Percentiles rank a stretch among this genome's conserved stretches.
Evolutionary conservation across 2,888 invertebrate genomes (phyloP).

Genomic region (Scrobipalpa atriplicella): DNA sequence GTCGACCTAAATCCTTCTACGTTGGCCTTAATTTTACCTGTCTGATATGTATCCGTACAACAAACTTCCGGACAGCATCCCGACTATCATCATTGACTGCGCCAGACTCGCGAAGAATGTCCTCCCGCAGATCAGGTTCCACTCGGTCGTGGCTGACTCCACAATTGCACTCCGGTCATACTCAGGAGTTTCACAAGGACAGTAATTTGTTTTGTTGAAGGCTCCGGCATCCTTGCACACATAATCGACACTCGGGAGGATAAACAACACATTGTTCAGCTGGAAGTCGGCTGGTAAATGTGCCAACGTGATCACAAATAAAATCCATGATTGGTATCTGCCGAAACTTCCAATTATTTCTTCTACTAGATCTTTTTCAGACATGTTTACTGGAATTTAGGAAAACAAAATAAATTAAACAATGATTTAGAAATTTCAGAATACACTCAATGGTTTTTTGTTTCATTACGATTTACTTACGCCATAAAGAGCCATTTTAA

Average conservation of each 20-base stretch:
- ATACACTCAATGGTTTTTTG: background rate
- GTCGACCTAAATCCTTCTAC: no score
- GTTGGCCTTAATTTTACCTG: slow-evolving; percentile 49
- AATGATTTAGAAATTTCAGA: background rate
- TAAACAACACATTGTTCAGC: slow-evolving; percentile 80
- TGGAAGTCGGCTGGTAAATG: slow-evolving; percentile 46
- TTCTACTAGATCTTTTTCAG: slow-evolving; percentile 56
- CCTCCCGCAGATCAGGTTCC: slow-evolving; percentile 83
- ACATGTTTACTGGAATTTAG: background rate
- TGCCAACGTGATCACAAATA: slow-evolving; percentile 44
- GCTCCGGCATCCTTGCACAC: slow-evolving; percentile 64
- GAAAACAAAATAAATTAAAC: background rate
- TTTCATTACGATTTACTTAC: background rate
- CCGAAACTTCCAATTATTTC: slow-evolving; percentile 73
- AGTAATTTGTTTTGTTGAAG: slow-evolving; percentile 63
- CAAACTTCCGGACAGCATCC: slow-evolving; percentile 81
- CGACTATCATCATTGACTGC: slow-evolving; percentile 81
- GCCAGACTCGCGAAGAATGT: slow-evolving; percentile 78
- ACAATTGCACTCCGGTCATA: slow-evolving; percentile 78
- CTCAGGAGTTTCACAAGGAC: slow-evolving; percentile 72
- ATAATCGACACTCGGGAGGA: slow-evolving; percentile 79
- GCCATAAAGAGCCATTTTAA: no score
- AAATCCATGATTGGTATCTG: slow-evolving; percentile 71
- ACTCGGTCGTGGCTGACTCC: slow-evolving; percentile 83
- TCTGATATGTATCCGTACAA: slow-evolving; percentile 79